Evolutionary conservation across 92 coral and sea anemone genomes (phyloP).

Genomic region (Epizoanthus scotinus): DNA sequence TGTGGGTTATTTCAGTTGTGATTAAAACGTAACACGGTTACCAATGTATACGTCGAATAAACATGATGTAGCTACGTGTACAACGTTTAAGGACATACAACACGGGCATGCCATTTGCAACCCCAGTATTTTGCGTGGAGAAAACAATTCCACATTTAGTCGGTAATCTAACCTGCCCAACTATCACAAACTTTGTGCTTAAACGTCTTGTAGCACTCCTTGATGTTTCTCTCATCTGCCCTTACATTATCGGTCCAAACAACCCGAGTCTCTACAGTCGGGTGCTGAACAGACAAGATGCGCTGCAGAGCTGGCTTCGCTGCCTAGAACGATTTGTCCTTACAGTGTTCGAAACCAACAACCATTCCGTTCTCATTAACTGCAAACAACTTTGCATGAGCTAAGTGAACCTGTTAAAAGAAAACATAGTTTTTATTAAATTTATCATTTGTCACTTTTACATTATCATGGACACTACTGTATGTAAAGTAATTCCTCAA

Average conservation of each 20-base stretch:
- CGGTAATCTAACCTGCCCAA: not conserved
- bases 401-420: conserved; percentile 9
- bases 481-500: too few relatives aligned
- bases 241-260: conserved; percentile 16
- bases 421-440: too few relatives aligned
- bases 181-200: not conserved
- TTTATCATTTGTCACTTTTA: too few relatives aligned
- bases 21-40: not conserved
- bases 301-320: conserved; percentile 12
- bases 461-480: too few relatives aligned
- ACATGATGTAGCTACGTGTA: too few relatives aligned
- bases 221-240: conserved; percentile 1
- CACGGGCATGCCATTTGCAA: not conserved
- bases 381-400: conserved; percentile 6
- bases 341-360: conserved; percentile 29
- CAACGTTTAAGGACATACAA: too few relatives aligned
- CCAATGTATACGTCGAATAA: not conserved
- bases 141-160: not conserved
- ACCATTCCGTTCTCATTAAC: conserved; percentile 20
- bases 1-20: not conserved
- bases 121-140: too few relatives aligned
- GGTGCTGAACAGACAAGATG: conserved; percentile 4
- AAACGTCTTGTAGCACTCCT: not conserved
- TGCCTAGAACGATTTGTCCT: conserved; percentile 7
- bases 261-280: not conserved